A percentile compares a stretch with the other conserved stretches of the same genome.
phyloP scores from a whole-genome alignment of 2,113 vertebrate species.

The Sylvietta virens region DNA sequence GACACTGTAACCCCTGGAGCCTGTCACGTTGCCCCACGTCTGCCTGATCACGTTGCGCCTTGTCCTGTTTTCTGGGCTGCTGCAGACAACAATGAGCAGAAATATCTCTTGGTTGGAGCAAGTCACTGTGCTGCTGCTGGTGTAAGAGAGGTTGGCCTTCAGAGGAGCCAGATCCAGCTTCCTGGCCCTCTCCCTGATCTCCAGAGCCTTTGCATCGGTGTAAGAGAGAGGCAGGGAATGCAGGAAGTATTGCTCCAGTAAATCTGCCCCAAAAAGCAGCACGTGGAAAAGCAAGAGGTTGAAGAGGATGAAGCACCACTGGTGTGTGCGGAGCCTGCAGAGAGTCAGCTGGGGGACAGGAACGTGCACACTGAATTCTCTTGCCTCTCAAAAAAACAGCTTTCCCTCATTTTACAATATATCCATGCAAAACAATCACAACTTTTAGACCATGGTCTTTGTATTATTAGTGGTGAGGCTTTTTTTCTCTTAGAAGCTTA shows the following conservation, averaged over 20 bases:
- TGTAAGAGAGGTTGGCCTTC: slow-evolving; percentile 75
- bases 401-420: not conserved
- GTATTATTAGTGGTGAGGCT: not conserved
- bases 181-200: slow-evolving; percentile 81
- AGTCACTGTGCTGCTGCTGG: slow-evolving; percentile 54
- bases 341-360: slow-evolving; percentile 68
- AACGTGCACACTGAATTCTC: not conserved
- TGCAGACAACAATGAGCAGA: slow-evolving; percentile 81
- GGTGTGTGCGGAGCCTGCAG: slow-evolving; percentile 85
- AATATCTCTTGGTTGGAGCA: slow-evolving; percentile 78
- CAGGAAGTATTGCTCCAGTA: slow-evolving; percentile 89
- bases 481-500: not conserved
- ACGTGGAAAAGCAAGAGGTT: slow-evolving; percentile 85
- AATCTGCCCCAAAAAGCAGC: slow-evolving; percentile 88
- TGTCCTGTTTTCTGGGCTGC: slow-evolving; percentile 73
- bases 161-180: slow-evolving; percentile 72
- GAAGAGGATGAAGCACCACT: slow-evolving; percentile 92
- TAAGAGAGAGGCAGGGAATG: slow-evolving; percentile 77
- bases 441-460: accelerated
- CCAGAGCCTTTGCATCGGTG: slow-evolving; percentile 71
- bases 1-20: slow-evolving; percentile 56
- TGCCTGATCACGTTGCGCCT: slow-evolving; percentile 77
- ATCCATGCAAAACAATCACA: not conserved
- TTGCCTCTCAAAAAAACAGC: too few species aligned
- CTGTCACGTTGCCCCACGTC: slow-evolving; percentile 84